Conservation (phyloP, 2,113 vertebrate genomes). For the Mirza zaza region DNA sequence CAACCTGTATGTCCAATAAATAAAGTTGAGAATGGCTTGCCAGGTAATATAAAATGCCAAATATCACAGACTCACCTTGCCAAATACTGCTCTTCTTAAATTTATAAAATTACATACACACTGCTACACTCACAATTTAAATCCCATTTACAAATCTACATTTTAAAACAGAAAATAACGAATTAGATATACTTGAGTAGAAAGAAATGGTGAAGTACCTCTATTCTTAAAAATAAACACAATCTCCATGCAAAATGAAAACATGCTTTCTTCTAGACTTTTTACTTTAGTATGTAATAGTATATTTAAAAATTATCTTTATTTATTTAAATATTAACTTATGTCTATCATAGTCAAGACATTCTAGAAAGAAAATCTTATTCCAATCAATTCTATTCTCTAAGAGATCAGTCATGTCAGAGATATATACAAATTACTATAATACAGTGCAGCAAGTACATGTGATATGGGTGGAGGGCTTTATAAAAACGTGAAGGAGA, state of each 20-base stretch:
- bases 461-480: neutral
- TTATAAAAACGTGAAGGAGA: neutral
- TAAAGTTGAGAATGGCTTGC: neutral
- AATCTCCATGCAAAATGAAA: slow-evolving; percentile 37
- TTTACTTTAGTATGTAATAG: neutral
- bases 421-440: neutral
- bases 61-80: neutral
- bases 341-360: neutral
- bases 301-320: neutral
- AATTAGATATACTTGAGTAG: neutral
- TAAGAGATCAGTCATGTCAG: slow-evolving; percentile 19
- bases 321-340: slow-evolving; percentile 33
- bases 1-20: neutral
- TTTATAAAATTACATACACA: neutral
- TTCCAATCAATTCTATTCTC: neutral
- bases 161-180: slow-evolving; percentile 24
- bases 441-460: neutral
- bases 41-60: neutral
- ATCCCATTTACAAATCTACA: neutral
- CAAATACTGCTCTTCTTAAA: neutral
- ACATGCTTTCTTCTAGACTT: neutral
- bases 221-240: slow-evolving; percentile 34
- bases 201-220: slow-evolving; percentile 16
- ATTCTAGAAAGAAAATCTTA: slow-evolving; percentile 22
- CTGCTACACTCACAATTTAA: neutral